These are phyloP conservation scores for Ageneiosus marmoratus DNA, from an alignment of 2,113 vertebrate species.

Conservation along the genomic window DNA sequence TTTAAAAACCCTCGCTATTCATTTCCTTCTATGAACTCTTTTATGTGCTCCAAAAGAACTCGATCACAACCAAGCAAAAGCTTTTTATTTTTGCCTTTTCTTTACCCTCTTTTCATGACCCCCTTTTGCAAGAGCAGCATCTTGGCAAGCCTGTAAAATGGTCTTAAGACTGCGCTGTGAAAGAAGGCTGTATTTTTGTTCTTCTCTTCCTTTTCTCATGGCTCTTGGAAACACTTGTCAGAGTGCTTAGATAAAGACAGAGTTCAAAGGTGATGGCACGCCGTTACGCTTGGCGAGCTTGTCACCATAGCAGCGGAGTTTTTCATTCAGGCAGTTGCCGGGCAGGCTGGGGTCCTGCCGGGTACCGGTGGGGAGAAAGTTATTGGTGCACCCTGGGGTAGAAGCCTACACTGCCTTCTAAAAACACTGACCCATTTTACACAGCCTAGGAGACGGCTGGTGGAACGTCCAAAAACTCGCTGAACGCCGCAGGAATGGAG, in stretches of 20 bases:
- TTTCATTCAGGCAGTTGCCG: slow-evolving; percentile 73
- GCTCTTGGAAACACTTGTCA: slow-evolving; percentile 65
- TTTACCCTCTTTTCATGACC: slow-evolving; percentile 52
- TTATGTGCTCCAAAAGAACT: slow-evolving; percentile 73
- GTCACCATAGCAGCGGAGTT: slow-evolving; percentile 71
- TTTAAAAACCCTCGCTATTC: slow-evolving; percentile 58
- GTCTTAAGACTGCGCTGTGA: slow-evolving; percentile 59
- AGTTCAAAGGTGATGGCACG: slow-evolving; percentile 71
- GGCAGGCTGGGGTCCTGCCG: slow-evolving; percentile 70
- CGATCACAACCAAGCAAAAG: slow-evolving; percentile 68
- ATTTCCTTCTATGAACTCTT: slow-evolving; percentile 73
- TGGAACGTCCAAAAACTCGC: slow-evolving; percentile 27
- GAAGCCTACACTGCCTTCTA: slow-evolving; percentile 57
- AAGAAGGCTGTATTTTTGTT: slow-evolving; percentile 55
- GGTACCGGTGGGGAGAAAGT: slow-evolving; percentile 66
- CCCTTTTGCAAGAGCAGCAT: slow-evolving; percentile 63
- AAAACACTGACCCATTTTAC: slow-evolving; percentile 66
- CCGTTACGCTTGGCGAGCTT: slow-evolving; percentile 54
- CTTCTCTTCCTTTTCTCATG: slow-evolving; percentile 35
- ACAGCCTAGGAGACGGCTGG: slow-evolving; percentile 56
- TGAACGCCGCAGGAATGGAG: background rate
- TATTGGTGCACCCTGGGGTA: slow-evolving; percentile 66
- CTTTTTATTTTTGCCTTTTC: slow-evolving; percentile 62
- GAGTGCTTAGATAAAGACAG: slow-evolving; percentile 63
- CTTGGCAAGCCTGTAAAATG: slow-evolving; percentile 65